Base-by-base conservation (phyloP, 2,113 vertebrate species). In the Cyprinodon variegatus region DNA sequence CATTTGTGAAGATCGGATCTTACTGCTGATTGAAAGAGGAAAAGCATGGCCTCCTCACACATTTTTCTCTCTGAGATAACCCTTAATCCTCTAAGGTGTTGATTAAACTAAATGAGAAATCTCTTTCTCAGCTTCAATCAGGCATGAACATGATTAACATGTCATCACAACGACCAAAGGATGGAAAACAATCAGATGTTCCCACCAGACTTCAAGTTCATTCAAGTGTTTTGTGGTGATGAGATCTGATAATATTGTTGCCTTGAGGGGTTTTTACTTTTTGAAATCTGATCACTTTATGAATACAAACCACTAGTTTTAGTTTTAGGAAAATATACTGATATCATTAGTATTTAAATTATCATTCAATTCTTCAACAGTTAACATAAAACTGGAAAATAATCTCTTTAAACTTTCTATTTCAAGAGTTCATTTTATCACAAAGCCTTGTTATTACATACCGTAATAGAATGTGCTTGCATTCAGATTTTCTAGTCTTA, bases 201-300 rank as follows among this genome's bases (percentile, higher is more conserved):
- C 64, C 59, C 37, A 61, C 67, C 46, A 61, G 40, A 8, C 65
- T 57, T 65, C 7, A 37, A 45, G 59, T 43, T 77, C 50, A 65
- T 36, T 72, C 48, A 61, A 87, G 81, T 67, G 77, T 29, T 63
- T 40, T 71, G 61, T 48, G 60, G 5, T 66, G 60, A 70, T 64
- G 15, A 70, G 53, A 0, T 60, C 4, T 53, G 72, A 85, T 67
- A 61, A 77, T 63, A 61, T 61, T 8, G 11, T 85, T 83, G 68
- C 60, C 67, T 77, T 2, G 60, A 76, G 61, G 3, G 36, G 3
- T 43, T 77, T 71, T 76, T 61, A 41, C 39, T 46, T 41, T 73
- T 8, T 29, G 37, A 5, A 74, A 73, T 74, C 59, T 60, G 38
- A 37, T 71, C 0, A 2, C 4, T 48, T 64, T 11, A 70, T 61